These are phyloP conservation scores for Allobates femoralis DNA, from an alignment of 2,797 vertebrate species.

Conservation along the genomic window DNA sequence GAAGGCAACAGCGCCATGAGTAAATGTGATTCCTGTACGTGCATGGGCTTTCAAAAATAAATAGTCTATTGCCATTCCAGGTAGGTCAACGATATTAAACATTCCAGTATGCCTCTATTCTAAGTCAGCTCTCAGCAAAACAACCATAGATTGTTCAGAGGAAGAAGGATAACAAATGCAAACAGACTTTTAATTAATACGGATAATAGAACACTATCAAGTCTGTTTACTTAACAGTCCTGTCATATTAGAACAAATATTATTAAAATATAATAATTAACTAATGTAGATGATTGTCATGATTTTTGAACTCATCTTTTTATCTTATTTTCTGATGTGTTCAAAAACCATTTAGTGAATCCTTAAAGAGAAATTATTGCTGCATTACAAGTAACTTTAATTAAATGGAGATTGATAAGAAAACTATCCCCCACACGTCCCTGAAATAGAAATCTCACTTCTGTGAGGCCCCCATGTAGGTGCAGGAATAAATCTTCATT, in stretches of 20 bases:
- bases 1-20: not conserved
- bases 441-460: constrained; percentile 18
- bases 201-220: constrained; percentile 16
- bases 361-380: constrained; percentile 19
- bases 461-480: not conserved
- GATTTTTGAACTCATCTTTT: constrained; percentile 13
- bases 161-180: not conserved
- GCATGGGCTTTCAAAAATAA: constrained; percentile 19
- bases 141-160: not conserved
- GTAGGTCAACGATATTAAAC: constrained; percentile 6
- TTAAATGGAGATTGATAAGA: constrained; percentile 16
- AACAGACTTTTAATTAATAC: constrained; percentile 36
- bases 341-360: constrained; percentile 16
- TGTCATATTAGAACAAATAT: constrained; percentile 45
- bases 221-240: constrained; percentile 42
- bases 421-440: not conserved
- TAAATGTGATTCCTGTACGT: not conserved
- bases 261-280: constrained; percentile 41
- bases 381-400: constrained; percentile 10
- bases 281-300: not conserved
- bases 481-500: not conserved
- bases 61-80: not conserved
- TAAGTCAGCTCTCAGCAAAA: not conserved
- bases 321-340: constrained; percentile 29
- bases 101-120: not conserved